Base-by-base conservation (phyloP, 2,113 vertebrate genomes). In the Ornithorhynchus anatinus region DNA sequence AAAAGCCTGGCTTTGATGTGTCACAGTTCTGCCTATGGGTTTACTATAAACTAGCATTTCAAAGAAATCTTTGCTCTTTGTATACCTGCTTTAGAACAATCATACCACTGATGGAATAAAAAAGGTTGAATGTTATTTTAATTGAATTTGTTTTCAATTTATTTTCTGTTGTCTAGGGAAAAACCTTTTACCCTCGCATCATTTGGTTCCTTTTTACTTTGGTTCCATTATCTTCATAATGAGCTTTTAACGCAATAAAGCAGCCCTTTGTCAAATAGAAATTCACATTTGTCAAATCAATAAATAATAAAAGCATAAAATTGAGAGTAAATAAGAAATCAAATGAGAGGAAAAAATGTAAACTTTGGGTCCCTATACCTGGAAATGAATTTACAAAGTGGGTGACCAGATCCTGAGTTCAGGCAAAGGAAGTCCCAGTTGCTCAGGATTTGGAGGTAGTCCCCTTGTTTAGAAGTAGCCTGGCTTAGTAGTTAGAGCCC, bases 121-220 rank as follows among this genome's bases (percentile, higher is more conserved):
- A 90, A n/a, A 90, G 86, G 87, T 85, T 90, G 84, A 89, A 86
- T 90, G 90, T 90, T 92, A 86, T 90, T 93, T 92, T 94, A 94
- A 93, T 92, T 92, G 90, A 91, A 93, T 93, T 93, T 92, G 90
- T 90, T 94, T 92, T 90, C 90, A 87, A 92, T 92, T 92, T 93
- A 84, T 91, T 91, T 88, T 82, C 79, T 72, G 84, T 77, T 86
- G 81, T 92, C 90, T 88, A 31, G 91, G 90, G 91, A 91, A 79
- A 88, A 87, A 70, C 79, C 88, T 90, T 91, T 89, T 84, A 81
- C 82, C 86, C 16, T 5, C 72, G 76, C 83, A 86, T 78, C 84
- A 79, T 90, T 90, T 92, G 88, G 89, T 92, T 92, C 88, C 84
- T 84, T 90, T 91, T 89, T 84, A 85, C 90, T 92, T 84, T 51